Base-by-base conservation (phyloP, 2,797 vertebrate species). In the Coracias cyanogaster region DNA sequence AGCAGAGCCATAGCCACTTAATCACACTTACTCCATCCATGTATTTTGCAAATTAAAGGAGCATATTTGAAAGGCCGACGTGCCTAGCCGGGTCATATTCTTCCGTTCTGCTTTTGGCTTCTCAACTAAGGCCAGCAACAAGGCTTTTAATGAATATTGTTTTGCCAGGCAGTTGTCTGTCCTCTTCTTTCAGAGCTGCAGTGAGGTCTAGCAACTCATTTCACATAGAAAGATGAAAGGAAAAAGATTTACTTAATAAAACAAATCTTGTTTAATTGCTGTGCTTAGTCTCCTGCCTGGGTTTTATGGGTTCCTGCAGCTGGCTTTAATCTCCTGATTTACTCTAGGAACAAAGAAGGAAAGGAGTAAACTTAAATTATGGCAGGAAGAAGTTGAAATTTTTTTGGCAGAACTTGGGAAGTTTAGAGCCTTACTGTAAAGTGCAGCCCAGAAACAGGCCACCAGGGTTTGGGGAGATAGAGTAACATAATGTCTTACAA, bases 281-380 rank as follows among this genome's bases (percentile, higher is more conserved):
- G 31, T 79, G 91, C 90, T 93, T 92, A 90, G 85, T 54, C 87
- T 94, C 85, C 60, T 84, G 94, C 80, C 77, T 86, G 85, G 46
- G 29, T 71, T 95, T 97, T 92, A 96, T 82, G 73, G 73, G 74
- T 89, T 95, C 74, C 86, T 81, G 78, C 95, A 92, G 85, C 82
- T 94, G 93, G 49, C 86, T 94, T 90, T 93, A 89, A 96, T 96
- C 91, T 96, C 67, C 80, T 93, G 87, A 29, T 90, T 82, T 94
- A 51, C 74, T 73, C 58, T 29, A 52, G 70, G 88, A 95, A 82
- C 93, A 96, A 93, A 97, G 85, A 88, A 92, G 70, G 70, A 86
- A 96, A 93, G 66, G 64, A 86, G 57, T 16, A 37, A 66, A 78
- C 4, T 16, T 95, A 89, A 96, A 93, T 95, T 84, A 72, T 2